Base-by-base conservation (phyloP, 2,113 vertebrate genomes). In the Mesocricetus auratus region DNA sequence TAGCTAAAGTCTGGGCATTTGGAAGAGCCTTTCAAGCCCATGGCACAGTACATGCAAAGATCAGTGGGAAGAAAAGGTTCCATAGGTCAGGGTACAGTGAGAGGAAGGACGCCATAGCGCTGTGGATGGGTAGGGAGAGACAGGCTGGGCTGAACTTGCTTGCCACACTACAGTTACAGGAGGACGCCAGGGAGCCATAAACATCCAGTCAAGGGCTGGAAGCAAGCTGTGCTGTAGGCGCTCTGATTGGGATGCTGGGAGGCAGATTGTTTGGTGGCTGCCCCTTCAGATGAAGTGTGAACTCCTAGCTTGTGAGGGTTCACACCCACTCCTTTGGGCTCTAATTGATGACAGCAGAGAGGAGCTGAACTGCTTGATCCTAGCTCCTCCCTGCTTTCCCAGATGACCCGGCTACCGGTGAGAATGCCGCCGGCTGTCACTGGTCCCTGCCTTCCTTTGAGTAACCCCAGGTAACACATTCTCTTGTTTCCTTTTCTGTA, bases 101-200 rank as follows among this genome's bases (percentile, higher is more conserved):
- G 4, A 0, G 5, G 24, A 8, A n/a, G 24, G 0, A 2, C 15
- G 9, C 4, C 12, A 11, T 8, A 13, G 22, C 60, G 3, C 6
- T 9, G 33, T 39, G 66, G 0, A 13, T 1, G 64, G 77, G 56
- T 11, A 33, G 66, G 22, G 45, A 22, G 47, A 45, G 33, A 16
- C 39, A 3, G 13, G 45, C 47, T 87, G 16, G 56, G 56, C 39
- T 74, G 75, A 31, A 24, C 16, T 5, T 8, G 8, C 26, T 66
- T 15, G 22, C 36, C 26, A 3, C 3, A 0, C 16, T 1, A 11
- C 36, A 74, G 58, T 24, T 0, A 0, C 17, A 6, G 19, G 36
- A 50, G 42, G 29, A 6, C 26, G 13, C 12, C 73, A 1, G 66
- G 45, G 15, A 66, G 31, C 11, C 10, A 26, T 5, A 36, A 7